A percentile compares a stretch with the other conserved stretches of the same genome.
These are phyloP conservation scores for Colius striatus DNA, from an alignment of 2,113 vertebrate genomes.

Conservation along the genomic window DNA sequence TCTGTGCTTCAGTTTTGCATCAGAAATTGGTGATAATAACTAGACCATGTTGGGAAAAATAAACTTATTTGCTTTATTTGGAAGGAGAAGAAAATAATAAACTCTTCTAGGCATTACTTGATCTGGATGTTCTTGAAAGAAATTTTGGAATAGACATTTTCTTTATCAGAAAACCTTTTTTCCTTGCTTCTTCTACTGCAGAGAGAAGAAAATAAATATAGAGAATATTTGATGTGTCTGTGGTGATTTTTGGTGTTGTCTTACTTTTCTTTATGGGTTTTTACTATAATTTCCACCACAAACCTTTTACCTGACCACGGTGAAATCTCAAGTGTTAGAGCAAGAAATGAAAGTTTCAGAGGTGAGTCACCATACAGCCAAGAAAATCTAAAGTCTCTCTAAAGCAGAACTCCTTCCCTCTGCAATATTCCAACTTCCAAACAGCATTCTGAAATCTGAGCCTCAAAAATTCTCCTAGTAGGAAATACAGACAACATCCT, in stretches of 20 bases:
- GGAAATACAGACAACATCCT: fast-evolving
- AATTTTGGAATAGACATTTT: not conserved
- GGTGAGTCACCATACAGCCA: not conserved
- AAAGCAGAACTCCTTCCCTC: fast-evolving
- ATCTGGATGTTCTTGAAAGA: not conserved
- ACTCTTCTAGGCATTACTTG: not conserved
- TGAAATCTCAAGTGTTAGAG: not conserved
- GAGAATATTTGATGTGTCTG: not conserved
- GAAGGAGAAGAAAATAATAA: not conserved
- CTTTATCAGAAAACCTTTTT: not conserved
- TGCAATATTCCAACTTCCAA: not conserved
- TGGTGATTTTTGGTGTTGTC: fast-evolving
- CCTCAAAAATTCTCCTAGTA: not conserved
- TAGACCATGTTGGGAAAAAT: not conserved
- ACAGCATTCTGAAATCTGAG: not conserved
- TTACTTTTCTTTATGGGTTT: not conserved
- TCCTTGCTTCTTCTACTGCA: not conserved
- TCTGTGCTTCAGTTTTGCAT: not conserved
- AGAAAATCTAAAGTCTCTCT: not conserved
- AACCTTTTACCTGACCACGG: not conserved
- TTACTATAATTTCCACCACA: not conserved
- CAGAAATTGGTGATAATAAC: not conserved
- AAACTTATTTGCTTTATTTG: not conserved
- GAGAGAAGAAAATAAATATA: not conserved
- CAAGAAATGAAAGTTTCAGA: not conserved